These are phyloP conservation scores for Pherbina coryleti DNA, from an alignment of 2,888 invertebrate species.

Conservation along the genomic window DNA sequence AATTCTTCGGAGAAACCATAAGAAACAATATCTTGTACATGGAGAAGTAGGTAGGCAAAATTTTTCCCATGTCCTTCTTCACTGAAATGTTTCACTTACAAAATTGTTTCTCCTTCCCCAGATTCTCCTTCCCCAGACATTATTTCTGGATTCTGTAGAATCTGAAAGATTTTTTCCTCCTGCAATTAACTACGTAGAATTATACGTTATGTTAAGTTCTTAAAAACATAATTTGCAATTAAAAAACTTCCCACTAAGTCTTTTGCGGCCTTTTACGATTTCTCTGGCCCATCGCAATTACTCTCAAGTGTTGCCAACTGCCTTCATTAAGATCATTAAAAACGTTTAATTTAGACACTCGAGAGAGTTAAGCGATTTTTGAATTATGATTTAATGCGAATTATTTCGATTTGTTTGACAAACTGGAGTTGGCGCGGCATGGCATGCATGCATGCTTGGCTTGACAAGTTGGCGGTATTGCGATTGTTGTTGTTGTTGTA, in stretches of 20 bases:
- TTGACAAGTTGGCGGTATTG: background rate
- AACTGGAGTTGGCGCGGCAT: background rate
- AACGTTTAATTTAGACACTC: conserved; percentile 23
- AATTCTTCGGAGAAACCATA: too few species aligned
- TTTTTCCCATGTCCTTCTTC: too few species aligned
- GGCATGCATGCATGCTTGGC: background rate
- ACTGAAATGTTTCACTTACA: too few species aligned
- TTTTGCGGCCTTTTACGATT: background rate
- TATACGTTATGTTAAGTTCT: conserved; percentile 52
- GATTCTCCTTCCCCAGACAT: too few species aligned
- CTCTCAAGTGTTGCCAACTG: conserved; percentile 31
- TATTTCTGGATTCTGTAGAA: background rate
- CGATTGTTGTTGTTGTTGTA: conserved; percentile 23
- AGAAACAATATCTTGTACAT: too few species aligned
- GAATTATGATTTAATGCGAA: background rate
- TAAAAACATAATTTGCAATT: conserved; percentile 41
- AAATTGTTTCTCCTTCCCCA: too few species aligned
- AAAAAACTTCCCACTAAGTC: background rate
- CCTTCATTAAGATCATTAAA: conserved; percentile 37
- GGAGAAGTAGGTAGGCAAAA: too few species aligned
- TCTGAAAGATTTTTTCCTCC: background rate
- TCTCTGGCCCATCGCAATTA: background rate
- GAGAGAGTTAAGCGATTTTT: conserved; percentile 10
- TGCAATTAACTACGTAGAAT: background rate
- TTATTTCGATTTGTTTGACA: conserved; percentile 20